Conservation (phyloP, 2,113 vertebrate genomes). For the Bungarus multicinctus region DNA sequence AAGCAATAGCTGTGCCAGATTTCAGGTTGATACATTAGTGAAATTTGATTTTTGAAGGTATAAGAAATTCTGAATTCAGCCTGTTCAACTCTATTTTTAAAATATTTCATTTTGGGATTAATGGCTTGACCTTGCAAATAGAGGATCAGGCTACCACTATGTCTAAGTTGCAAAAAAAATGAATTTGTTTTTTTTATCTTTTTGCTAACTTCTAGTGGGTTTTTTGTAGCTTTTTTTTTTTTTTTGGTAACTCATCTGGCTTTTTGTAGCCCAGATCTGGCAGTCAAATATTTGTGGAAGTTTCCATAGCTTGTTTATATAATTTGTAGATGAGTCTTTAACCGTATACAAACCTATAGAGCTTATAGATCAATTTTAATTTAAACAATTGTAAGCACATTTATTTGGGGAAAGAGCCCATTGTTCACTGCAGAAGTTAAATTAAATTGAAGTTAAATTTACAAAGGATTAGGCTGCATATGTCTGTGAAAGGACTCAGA, state of each 20-base stretch:
- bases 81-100: not conserved
- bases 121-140: not conserved
- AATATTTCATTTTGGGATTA: not conserved
- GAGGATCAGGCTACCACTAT: not conserved
- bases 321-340: not conserved
- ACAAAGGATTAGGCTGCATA: not conserved
- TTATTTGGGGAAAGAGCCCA: not conserved
- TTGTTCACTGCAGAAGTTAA: not conserved
- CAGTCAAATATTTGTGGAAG: too few relatives aligned
- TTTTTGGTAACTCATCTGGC: not conserved
- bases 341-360: not conserved
- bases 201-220: not conserved
- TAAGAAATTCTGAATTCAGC: not conserved
- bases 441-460: not conserved
- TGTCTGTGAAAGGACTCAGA: not conserved
- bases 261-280: not conserved
- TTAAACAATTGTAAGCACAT: too few relatives aligned
- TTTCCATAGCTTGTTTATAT: not conserved
- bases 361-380: not conserved
- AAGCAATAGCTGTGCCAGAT: not conserved
- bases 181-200: not conserved
- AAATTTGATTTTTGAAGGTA: not conserved
- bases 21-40: not conserved
- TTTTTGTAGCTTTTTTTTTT: not conserved
- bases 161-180: not conserved